Base-by-base conservation (phyloP, 2,113 vertebrate genomes). In the Ranitomeya variabilis region DNA sequence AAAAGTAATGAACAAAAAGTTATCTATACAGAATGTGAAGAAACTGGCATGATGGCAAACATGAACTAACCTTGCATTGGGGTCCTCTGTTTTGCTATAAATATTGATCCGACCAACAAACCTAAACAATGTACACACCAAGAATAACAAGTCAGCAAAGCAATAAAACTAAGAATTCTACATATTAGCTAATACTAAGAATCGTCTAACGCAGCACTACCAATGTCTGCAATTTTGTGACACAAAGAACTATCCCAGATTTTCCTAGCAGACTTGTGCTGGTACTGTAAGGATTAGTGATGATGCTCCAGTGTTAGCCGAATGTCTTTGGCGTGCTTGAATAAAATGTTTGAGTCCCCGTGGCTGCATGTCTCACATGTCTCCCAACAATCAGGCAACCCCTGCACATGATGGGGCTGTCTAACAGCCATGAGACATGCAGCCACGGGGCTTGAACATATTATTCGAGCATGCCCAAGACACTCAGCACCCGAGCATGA, bases 41-140 rank as follows among this genome's bases (percentile, higher is more conserved):
- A 69, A 83, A 21, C 1, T 52, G 10, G 18, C 31, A 7, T 6
- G 5, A 23, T 14, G 78, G 15, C 31, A 60, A 18, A 15, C 37
- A 57, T 21, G 2, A 45, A 74, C 91, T 92, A 95, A 99, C 98
- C 98, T 99, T 89, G 97, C 97, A 90, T 95, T 92, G 0, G 97
- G 96, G 87, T 99, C 98, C 23, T 94, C 96, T 90, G 93, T 95
- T 69, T 96, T 94, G 91, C 94, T 96, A 95, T 99, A 99, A 93
- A 99, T 91, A 93, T 97, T 99, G 94, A 99, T 96, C 57, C 97
- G 97, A 26, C 98, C 98, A 86, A 99, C 97, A 87, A 98, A 99
- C 93, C 98, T 99, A 93, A 51, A 92, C 89, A 31, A 89, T 0
- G 18, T 51, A 83, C 52, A 18, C 15, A 59, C 13, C 23, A 82